These are phyloP conservation scores for Tonatia bakeri DNA, from an alignment of 2,113 vertebrate genomes.

Conservation along the genomic window DNA sequence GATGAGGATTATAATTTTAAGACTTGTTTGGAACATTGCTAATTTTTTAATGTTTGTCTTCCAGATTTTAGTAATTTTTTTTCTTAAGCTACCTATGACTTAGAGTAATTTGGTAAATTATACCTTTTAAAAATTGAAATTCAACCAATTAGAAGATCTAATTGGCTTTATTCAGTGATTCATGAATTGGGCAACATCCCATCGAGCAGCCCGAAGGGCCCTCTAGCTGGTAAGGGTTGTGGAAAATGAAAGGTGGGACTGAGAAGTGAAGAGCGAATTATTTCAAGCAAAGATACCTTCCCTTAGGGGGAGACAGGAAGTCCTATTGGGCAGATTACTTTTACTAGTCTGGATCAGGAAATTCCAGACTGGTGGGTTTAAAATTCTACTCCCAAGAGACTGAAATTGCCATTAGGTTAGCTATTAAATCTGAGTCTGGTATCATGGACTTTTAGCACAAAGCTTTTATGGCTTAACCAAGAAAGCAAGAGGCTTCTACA, in stretches of 20 bases:
- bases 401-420: not conserved
- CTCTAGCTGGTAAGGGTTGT: not conserved
- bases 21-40: not conserved
- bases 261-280: not conserved
- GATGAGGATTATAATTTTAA: not conserved
- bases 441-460: not conserved
- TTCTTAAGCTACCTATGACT: not conserved
- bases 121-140: not conserved
- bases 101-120: not conserved
- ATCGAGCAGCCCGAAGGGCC: not conserved
- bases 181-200: not conserved
- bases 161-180: not conserved
- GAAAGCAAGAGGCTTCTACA: not conserved
- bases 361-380: not conserved
- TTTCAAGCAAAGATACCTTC: not conserved
- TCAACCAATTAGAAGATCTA: not conserved
- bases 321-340: not conserved
- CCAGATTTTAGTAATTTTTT: not conserved
- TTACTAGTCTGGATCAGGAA: not conserved
- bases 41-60: not conserved
- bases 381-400: not conserved
- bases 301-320: not conserved
- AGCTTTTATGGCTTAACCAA: not conserved
- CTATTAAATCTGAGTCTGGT: not conserved
- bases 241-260: not conserved